These are phyloP conservation scores for Euura lappo DNA, from an alignment of 1,140 invertebrate genomes.

Conservation along the genomic window DNA sequence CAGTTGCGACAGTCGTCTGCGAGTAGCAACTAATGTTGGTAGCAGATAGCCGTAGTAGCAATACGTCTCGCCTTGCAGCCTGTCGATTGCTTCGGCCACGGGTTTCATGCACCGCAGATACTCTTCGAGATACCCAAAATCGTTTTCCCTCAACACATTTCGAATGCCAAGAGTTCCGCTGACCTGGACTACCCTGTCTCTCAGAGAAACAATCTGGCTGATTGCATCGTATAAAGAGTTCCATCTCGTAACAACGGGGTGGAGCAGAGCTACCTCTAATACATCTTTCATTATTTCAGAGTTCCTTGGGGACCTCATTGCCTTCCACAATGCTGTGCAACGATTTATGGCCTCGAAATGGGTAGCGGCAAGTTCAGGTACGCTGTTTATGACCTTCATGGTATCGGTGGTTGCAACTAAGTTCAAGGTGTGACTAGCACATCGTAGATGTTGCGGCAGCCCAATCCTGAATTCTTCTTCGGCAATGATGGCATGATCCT, in stretches of 20 bases:
- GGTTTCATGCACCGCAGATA: slow-evolving; percentile 14
- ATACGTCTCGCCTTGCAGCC: no score
- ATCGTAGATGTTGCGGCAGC: slow-evolving; percentile 20
- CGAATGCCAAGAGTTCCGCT: not conserved
- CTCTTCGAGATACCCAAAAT: slow-evolving; percentile 13
- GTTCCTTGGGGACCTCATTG: slow-evolving; percentile 12
- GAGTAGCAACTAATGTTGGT: slow-evolving; percentile 22
- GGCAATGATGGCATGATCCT: not conserved
- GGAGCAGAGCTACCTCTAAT: slow-evolving; percentile 10
- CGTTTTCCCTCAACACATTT: slow-evolving; percentile 1
- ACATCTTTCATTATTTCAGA: not conserved
- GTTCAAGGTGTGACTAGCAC: slow-evolving; percentile 11
- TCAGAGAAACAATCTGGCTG: slow-evolving; percentile 11
- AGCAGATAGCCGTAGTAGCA: not conserved
- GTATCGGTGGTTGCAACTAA: slow-evolving; percentile 17
- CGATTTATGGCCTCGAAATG: slow-evolving; percentile 8
- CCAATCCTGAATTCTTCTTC: not conserved
- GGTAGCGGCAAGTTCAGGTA: not conserved
- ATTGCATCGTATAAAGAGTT: no score
- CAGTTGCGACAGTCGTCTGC: slow-evolving; percentile 13
- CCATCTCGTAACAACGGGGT: slow-evolving; percentile 17
- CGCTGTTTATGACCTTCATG: slow-evolving; percentile 6
- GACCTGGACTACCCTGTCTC: slow-evolving; percentile 11
- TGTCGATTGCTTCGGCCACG: slow-evolving; percentile 23
- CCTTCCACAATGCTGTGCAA: slow-evolving; percentile 15